A percentile compares a stretch with the other conserved stretches of the same genome.
These are phyloP conservation scores for Bathynomus jamesi DNA, from an alignment of 1,140 invertebrate genomes.

Conservation along the genomic window DNA sequence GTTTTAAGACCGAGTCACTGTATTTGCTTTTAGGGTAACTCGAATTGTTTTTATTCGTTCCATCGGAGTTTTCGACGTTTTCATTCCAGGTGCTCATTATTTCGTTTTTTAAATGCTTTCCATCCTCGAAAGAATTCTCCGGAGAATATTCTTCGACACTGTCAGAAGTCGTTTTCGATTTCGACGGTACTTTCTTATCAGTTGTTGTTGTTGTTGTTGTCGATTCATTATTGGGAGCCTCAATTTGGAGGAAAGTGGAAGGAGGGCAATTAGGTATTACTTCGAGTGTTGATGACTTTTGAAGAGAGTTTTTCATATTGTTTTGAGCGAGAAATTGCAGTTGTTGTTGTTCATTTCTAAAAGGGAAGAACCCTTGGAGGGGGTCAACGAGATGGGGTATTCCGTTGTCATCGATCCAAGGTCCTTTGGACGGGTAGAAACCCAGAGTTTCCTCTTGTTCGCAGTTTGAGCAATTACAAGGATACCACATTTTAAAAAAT, in stretches of 20 bases:
- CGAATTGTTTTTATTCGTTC: background rate
- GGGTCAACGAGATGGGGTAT: background rate
- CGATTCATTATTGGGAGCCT: background rate
- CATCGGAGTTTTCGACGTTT: background rate
- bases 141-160: background rate
- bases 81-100: background rate
- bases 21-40: slow-evolving; percentile 20
- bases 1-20: slow-evolving; percentile 33
- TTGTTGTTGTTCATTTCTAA: background rate
- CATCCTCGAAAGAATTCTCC: background rate
- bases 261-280: too few relatives aligned
- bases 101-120: background rate
- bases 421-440: background rate
- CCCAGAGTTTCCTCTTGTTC: background rate
- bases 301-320: too few relatives aligned
- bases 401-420: background rate
- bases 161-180: background rate
- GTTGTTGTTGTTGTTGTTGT: background rate
- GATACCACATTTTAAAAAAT: slow-evolving; percentile 15
- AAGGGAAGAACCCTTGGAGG: slow-evolving; percentile 15
- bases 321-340: slow-evolving; percentile 1
- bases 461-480: slow-evolving; percentile 16
- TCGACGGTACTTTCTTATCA: background rate
- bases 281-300: background rate
- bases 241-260: background rate